phyloP scores from a whole-genome alignment of 2,797 vertebrate genomes.

The Chelon labrosus region DNA sequence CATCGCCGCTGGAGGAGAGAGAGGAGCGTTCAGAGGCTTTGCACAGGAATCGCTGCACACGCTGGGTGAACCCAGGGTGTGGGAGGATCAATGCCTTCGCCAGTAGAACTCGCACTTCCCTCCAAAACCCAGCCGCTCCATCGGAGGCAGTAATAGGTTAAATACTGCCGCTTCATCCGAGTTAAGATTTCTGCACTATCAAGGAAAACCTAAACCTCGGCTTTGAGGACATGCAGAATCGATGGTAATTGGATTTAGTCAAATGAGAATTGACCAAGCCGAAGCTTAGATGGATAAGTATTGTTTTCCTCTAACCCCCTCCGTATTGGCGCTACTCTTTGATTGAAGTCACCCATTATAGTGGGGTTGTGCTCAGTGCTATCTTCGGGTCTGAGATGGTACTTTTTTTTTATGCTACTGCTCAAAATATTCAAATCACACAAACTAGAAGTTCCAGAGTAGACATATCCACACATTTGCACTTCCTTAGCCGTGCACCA shows the following conservation, averaged over 20 bases:
- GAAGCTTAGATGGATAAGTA: slow-evolving; percentile 74
- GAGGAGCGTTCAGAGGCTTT: slow-evolving; percentile 75
- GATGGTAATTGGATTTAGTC: slow-evolving; percentile 81
- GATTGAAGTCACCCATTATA: slow-evolving; percentile 51
- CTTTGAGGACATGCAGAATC: slow-evolving; percentile 73
- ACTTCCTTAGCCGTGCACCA: slow-evolving; percentile 47
- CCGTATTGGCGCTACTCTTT: slow-evolving; percentile 31
- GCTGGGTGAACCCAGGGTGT: slow-evolving; percentile 76
- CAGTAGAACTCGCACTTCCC: slow-evolving; percentile 69
- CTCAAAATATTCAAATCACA: slow-evolving; percentile 49
- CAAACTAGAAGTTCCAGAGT: slow-evolving; percentile 44
- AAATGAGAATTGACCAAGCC: slow-evolving; percentile 80
- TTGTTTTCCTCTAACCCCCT: slow-evolving; percentile 65
- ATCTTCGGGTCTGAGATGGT: slow-evolving; percentile 32
- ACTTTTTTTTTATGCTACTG: slow-evolving; percentile 21
- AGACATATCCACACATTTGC: slow-evolving; percentile 41
- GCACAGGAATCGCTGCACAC: slow-evolving; percentile 68
- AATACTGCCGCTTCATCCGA: slow-evolving; percentile 72
- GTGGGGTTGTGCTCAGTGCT: slow-evolving; percentile 25
- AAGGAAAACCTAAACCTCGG: slow-evolving; percentile 73
- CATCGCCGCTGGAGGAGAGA: slow-evolving; percentile 72
- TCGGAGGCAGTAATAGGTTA: slow-evolving; percentile 79
- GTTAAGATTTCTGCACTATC: slow-evolving; percentile 72
- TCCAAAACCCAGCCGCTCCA: slow-evolving; percentile 65
- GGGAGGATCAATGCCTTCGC: slow-evolving; percentile 76